Evolutionary conservation across 2,113 vertebrate genomes (phyloP), one percentile per base, ranked within the genome.

Genomic region (Cygnus atratus): DNA sequence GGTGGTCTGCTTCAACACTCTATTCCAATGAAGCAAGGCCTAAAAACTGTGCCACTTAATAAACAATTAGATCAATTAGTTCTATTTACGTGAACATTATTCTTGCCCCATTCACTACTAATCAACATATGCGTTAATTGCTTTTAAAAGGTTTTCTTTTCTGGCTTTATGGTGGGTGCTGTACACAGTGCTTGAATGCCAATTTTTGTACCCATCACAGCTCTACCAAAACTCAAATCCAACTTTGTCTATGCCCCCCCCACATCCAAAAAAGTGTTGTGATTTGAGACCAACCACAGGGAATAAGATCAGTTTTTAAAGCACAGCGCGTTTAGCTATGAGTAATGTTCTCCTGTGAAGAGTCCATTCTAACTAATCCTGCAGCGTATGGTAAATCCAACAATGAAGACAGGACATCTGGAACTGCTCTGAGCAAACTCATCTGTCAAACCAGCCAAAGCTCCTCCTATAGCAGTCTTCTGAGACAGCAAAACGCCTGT

Each of bases 261-360:
- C 18, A 37, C n/a, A 63, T 55, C 46, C 66, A 66, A 50, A 65
- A 65, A 19, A 46, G 28, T 57, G 52, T 35, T 84, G 25, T 20
- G 35, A 84, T 73, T 44, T 66, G 77, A 87, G 71, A 95, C 15
- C 35, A 95, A 83, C 37, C 66, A 95, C 84, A 87, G 89, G 41
- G 37, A 82, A 41, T 73, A 75, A 84, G n/a, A 93, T 37, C 54
- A 41, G 33, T 68, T 87, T 92, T 65, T 92, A 71, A 92, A 58
- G 74, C 62, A 55, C n/a, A 91, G 87, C 58, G 79, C 4, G 1
- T 87, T 94, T 89, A 82, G 33, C 66, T 73, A 82, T 48, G 57
- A 96, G 66, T 74, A 91, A 88, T 33, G 50, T 15, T 6, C 8
- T 62, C 71, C 74, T 76, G 66, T 57, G 25, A 78, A 70, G 71